Evolutionary conservation across 2,888 invertebrate genomes (phyloP).

Genomic region (Drosophila greeni): DNA sequence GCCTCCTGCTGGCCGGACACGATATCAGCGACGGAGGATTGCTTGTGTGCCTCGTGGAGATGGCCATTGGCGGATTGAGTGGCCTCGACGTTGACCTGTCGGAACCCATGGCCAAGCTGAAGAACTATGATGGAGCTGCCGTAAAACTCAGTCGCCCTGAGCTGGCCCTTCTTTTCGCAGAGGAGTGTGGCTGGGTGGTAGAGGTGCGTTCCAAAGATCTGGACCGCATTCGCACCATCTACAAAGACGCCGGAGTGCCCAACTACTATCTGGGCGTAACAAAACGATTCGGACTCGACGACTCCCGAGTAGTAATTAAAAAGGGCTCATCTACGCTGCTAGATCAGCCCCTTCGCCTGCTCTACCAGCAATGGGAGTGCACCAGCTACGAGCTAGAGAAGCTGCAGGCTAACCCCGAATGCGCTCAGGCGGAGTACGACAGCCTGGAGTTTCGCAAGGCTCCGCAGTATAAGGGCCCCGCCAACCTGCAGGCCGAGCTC

Average conservation of each 20-base stretch:
- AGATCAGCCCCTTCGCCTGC: slow-evolving; percentile 82
- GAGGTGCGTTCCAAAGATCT: slow-evolving; percentile 83
- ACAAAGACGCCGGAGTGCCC: slow-evolving; percentile 82
- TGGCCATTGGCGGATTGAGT: slow-evolving; percentile 95
- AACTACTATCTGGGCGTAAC: slow-evolving; percentile 85
- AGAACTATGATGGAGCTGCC: slow-evolving; percentile 54
- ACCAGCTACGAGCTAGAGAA: slow-evolving; percentile 94
- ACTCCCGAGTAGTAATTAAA: slow-evolving; percentile 70
- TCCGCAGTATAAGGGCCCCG: slow-evolving; percentile 86
- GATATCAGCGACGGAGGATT: slow-evolving; percentile 98
- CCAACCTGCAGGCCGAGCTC: slow-evolving; percentile 79
- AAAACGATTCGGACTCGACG: slow-evolving; percentile 83
- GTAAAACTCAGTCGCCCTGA: slow-evolving; percentile 79
- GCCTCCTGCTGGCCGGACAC: slow-evolving; percentile 86
- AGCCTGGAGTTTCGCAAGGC: slow-evolving; percentile 84
- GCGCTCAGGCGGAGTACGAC: slow-evolving; percentile 88
- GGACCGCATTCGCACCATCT: slow-evolving; percentile 82
- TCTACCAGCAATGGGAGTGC: slow-evolving; percentile 95
- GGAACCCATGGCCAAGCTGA: slow-evolving; percentile 76
- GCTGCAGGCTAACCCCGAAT: slow-evolving; percentile 88
- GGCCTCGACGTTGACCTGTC: slow-evolving; percentile 85
- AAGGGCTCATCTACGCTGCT: slow-evolving; percentile 78
- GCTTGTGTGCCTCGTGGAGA: slow-evolving; percentile 92
- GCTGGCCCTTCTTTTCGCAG: slow-evolving; percentile 87
- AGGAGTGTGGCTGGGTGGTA: slow-evolving; percentile 91